Base-by-base conservation (phyloP, 2,113 vertebrate species). In the Syngnathus scovelli region DNA sequence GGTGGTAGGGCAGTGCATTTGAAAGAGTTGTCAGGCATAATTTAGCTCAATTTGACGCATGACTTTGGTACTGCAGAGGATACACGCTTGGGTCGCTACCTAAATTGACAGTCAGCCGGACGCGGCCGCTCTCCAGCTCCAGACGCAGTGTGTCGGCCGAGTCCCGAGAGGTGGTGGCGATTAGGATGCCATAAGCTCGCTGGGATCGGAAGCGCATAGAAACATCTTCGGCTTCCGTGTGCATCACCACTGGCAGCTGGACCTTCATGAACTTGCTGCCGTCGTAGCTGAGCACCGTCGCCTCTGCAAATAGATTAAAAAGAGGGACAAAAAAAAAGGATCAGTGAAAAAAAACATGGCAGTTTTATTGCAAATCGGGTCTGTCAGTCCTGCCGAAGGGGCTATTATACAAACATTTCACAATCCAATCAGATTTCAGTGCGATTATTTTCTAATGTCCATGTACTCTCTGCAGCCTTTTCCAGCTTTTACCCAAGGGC, bases 181-280 rank as follows among this genome's bases (percentile, higher is more conserved):
- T 95, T 74, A 99, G 90, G 78, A 98, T 92, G 13, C 97, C 97
- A 1, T 96, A 98, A 6, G 96, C 96, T 59, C 96, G 81, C 77
- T 98, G 96, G 10, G 96, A 98, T 38, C 94, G 90, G 88, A 99
- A 98, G 54, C 97, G 86, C 72, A 98, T 84, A 3, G 95, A 96
- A 77, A 98, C 95, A 1, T 99, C 96, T 80, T 99, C 96, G 0
- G 96, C 96, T 70, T 98, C 96, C 0, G 97, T 98, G 75, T 97
- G 96, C 96, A 98, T 98, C 77, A 95, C 96, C 80, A 97, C 88
- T 0, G 96, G 96, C 67, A 99, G 92, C 75, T 98, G 95, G 80
- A 99, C 95, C 86, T 99, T 99, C 97, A 99, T 98, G 70, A 98
- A 98, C 93, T 98, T 98, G 56, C 95, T 97, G 81, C 97, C 97